phyloP scores from a whole-genome alignment of 2,113 vertebrate genomes.

The Lamprologus tigripictilis region DNA sequence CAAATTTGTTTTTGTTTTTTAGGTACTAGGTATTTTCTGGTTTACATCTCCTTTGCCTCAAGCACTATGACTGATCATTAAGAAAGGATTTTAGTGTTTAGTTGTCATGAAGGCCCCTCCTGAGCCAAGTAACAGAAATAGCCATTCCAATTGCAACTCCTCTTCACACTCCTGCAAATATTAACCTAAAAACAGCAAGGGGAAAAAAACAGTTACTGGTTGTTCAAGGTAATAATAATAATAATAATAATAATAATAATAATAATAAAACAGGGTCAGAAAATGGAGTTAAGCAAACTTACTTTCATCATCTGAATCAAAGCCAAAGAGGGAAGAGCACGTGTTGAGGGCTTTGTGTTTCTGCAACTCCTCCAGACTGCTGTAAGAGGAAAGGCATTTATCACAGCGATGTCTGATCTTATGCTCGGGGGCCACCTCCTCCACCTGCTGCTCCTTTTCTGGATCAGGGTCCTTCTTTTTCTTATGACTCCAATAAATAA shows the following conservation, averaged over 20 bases:
- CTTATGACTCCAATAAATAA: constrained; percentile 60
- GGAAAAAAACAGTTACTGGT: background rate
- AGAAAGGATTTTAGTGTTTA: background rate
- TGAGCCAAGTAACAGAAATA: background rate
- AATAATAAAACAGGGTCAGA: background rate
- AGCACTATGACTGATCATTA: background rate
- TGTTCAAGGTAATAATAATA: background rate
- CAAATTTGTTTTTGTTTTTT: background rate
- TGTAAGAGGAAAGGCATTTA: constrained; percentile 90
- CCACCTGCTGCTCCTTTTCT: constrained; percentile 29
- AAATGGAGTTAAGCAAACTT: constrained; percentile 57
- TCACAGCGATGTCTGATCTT: constrained; percentile 80
- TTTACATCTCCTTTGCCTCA: background rate
- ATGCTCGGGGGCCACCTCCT: background rate
- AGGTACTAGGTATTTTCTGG: background rate
- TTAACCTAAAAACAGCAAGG: constrained; percentile 14
- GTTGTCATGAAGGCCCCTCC: background rate
- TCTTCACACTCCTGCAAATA: background rate
- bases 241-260: background rate
- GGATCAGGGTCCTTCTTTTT: background rate
- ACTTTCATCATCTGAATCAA: constrained; percentile 98
- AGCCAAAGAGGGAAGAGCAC: constrained; percentile 94
- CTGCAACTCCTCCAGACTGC: constrained; percentile 82
- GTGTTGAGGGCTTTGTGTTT: constrained; percentile 88
- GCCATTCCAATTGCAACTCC: background rate